These are phyloP conservation scores for Minunthozetes semirufus DNA, from an alignment of 2,888 invertebrate species.

Conservation along the genomic window DNA sequence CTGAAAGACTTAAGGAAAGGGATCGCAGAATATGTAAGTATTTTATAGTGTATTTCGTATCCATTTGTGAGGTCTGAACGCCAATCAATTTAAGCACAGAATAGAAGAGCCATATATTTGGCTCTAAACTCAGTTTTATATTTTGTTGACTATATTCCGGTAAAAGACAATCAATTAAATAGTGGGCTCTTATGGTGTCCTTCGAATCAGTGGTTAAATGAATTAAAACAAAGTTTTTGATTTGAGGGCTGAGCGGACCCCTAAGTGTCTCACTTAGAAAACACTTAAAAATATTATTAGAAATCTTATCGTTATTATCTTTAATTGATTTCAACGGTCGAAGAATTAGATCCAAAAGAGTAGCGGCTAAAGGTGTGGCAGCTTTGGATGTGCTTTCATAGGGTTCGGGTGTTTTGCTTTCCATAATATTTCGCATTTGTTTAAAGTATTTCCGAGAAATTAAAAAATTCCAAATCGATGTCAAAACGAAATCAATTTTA, in stretches of 20 bases:
- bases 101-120: slow-evolving; percentile 32
- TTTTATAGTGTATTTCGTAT: background rate
- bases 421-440: slow-evolving; percentile 63
- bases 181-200: background rate
- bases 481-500: slow-evolving; percentile 44
- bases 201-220: background rate
- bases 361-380: slow-evolving; percentile 65
- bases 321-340: slow-evolving; percentile 57
- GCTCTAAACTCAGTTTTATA: background rate
- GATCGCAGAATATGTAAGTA: slow-evolving; percentile 27
- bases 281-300: background rate
- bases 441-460: slow-evolving; percentile 62
- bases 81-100: slow-evolving; percentile 23
- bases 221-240: slow-evolving; percentile 27
- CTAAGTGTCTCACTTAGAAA: slow-evolving; percentile 31
- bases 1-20: background rate
- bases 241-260: slow-evolving; percentile 34
- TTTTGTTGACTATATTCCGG: background rate
- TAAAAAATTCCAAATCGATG: slow-evolving; percentile 43
- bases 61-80: slow-evolving; percentile 11
- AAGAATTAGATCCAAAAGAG: slow-evolving; percentile 66
- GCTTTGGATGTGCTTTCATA: slow-evolving; percentile 62
- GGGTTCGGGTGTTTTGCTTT: slow-evolving; percentile 60
- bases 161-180: slow-evolving; percentile 21
- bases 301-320: background rate